Conservation (phyloP, 1,140 invertebrate species). For the Oncopodura yosiiana region DNA sequence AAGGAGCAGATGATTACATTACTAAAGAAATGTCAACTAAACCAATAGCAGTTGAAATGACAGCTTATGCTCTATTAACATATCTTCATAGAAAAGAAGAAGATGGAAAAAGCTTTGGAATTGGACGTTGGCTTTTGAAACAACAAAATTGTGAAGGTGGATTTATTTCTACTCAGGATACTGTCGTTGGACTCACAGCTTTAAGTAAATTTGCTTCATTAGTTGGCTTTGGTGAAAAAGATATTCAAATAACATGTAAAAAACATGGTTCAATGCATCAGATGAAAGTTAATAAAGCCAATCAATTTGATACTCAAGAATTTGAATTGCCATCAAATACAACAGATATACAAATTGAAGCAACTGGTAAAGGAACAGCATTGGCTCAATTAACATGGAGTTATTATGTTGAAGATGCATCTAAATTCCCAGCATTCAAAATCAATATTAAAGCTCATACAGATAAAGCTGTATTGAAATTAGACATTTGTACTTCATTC, state of each 20-base stretch:
- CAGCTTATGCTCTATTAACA: constrained; percentile 66
- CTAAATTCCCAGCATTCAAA: constrained; percentile 6
- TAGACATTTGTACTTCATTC: background rate
- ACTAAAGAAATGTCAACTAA: too few species aligned
- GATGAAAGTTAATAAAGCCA: constrained; percentile 10
- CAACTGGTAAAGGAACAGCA: constrained; percentile 69
- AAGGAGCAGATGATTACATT: background rate
- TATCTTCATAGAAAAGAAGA: constrained; percentile 54
- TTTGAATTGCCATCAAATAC: constrained; percentile 47
- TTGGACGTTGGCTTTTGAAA: constrained; percentile 72
- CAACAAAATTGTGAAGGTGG: constrained; percentile 71
- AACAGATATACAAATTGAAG: constrained; percentile 51
- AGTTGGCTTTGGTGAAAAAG: too few species aligned
- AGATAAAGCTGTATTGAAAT: too few species aligned
- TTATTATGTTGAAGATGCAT: constrained; percentile 79
- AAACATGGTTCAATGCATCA: too few species aligned
- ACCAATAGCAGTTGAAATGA: constrained; percentile 69
- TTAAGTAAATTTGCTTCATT: constrained; percentile 59
- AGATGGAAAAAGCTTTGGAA: constrained; percentile 55
- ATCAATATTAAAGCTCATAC: constrained; percentile 12
- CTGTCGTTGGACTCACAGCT: constrained; percentile 46
- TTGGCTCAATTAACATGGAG: constrained; percentile 69
- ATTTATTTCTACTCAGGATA: constrained; percentile 62
- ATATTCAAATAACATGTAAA: too few species aligned
- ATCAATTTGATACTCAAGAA: constrained; percentile 24